Percentiles rank a stretch among this genome's conserved stretches.
These are phyloP conservation scores for Echeneis naucrates DNA, from an alignment of 2,797 vertebrate genomes.

Conservation along the genomic window DNA sequence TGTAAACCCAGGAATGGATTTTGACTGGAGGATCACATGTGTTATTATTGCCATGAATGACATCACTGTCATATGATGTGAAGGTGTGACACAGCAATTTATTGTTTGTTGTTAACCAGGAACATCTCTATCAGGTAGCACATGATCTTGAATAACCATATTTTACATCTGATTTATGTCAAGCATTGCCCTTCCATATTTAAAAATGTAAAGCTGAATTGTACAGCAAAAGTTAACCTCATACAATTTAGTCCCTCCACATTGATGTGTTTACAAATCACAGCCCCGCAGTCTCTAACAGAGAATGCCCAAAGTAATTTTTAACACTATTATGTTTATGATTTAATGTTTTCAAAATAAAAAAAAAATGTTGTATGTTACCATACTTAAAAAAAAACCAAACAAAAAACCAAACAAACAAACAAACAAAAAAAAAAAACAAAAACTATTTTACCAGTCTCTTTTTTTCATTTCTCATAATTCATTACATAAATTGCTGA, in stretches of 20 bases:
- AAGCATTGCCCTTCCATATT: background rate
- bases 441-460: no score
- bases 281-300: no score
- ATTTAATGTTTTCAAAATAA: no score
- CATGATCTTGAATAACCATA: no score
- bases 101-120: background rate
- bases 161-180: no score
- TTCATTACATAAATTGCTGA: no score
- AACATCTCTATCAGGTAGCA: background rate
- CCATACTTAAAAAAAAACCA: background rate
- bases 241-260: background rate
- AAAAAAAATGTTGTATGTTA: no score
- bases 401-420: no score
- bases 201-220: background rate
- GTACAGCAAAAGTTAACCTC: background rate
- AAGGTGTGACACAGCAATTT: slow-evolving; percentile 16
- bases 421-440: no score
- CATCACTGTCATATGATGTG: slow-evolving; percentile 58
- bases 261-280: background rate
- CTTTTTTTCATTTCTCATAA: no score
- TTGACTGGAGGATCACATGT: background rate
- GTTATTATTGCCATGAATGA: background rate
- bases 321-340: no score
- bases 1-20: slow-evolving; percentile 54
- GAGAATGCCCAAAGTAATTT: no score